Conservation (phyloP, 64 coral and sea anemone genomes). For the Pocillopora verrucosa region DNA sequence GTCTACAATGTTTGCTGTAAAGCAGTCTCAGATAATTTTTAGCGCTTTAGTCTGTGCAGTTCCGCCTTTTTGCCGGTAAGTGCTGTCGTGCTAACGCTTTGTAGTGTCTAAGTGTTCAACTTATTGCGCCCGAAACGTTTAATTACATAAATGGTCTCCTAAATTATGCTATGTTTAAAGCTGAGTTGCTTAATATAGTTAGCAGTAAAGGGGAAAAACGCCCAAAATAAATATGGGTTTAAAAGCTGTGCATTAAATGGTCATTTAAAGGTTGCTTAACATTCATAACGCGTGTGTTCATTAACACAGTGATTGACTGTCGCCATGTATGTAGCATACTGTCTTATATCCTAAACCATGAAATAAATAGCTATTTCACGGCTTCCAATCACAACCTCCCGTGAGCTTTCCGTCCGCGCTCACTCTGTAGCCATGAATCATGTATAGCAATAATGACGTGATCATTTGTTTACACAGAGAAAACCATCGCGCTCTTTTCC, state of each 20-base stretch:
- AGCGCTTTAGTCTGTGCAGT: not conserved
- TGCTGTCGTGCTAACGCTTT: not conserved
- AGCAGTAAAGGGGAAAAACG: not conserved
- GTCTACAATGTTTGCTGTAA: too few relatives aligned
- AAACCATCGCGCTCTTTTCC: constrained; percentile 14
- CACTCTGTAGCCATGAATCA: not conserved
- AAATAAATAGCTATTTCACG: too few relatives aligned
- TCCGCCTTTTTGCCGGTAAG: not conserved
- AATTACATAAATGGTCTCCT: not conserved
- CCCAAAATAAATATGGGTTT: too few relatives aligned
- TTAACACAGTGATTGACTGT: too few relatives aligned
- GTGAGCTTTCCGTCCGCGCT: too few relatives aligned
- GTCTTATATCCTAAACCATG: too few relatives aligned
- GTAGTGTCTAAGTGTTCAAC: too few relatives aligned
- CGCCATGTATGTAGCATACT: not conserved
- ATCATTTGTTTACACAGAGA: constrained; percentile 38
- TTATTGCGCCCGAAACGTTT: too few relatives aligned
- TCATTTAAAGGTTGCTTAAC: too few relatives aligned
- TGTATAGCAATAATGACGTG: constrained; percentile 9
- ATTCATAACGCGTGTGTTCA: too few relatives aligned
- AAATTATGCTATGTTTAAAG: not conserved
- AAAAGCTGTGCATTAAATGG: too few relatives aligned
- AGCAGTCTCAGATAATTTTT: not conserved
- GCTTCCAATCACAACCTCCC: too few relatives aligned
- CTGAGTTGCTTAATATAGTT: not conserved